Percentiles rank a stretch among this genome's conserved stretches.
These are phyloP conservation scores for Trinorchestia longiramus DNA, from an alignment of 1,140 invertebrate genomes.

Conservation along the genomic window DNA sequence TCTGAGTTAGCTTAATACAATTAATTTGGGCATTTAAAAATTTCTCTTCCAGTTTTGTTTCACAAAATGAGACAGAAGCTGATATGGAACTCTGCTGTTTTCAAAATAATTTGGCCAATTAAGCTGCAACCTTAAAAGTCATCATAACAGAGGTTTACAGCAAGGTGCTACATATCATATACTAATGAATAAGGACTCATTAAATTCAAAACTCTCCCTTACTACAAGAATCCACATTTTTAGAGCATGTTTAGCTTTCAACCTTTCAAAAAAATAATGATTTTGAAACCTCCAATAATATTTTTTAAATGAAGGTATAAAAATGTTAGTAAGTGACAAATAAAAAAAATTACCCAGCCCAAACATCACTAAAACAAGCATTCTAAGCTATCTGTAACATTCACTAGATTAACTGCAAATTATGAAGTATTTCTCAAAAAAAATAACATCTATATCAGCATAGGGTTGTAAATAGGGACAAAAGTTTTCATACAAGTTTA, in stretches of 20 bases:
- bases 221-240: too few relatives aligned
- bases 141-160: too few relatives aligned
- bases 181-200: too few relatives aligned
- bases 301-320: neutral
- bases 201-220: too few relatives aligned
- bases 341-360: neutral
- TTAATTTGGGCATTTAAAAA: neutral
- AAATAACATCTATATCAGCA: neutral
- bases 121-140: too few relatives aligned
- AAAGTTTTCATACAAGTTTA: neutral
- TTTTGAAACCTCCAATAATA: neutral
- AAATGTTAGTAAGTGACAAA: neutral
- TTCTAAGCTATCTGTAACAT: neutral
- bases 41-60: neutral
- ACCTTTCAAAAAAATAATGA: too few relatives aligned
- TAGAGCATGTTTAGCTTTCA: too few relatives aligned
- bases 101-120: too few relatives aligned
- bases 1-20: neutral
- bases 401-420: neutral
- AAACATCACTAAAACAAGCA: neutral
- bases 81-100: too few relatives aligned
- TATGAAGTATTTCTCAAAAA: neutral
- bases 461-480: neutral
- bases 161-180: too few relatives aligned
- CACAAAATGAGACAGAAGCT: too few relatives aligned